Evolutionary conservation across 2,113 vertebrate species (phyloP).

Genomic region (Zootoca vivipara): DNA sequence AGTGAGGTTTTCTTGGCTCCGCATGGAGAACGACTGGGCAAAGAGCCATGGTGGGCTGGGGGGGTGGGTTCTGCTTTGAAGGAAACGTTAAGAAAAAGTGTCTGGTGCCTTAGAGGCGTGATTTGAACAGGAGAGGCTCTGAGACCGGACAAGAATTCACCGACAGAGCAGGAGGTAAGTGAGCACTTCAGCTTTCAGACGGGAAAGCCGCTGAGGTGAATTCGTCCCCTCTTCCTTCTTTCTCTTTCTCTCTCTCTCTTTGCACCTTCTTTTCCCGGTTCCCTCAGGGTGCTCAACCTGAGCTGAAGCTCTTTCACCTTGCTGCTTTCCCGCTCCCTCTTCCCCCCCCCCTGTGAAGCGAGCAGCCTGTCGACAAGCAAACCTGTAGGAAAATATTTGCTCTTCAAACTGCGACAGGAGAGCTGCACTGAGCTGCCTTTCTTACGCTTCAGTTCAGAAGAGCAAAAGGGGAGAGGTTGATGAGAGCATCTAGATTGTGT

Average conservation of each 20-base stretch:
- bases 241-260: background rate
- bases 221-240: background rate
- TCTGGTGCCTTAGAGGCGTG: slow-evolving; percentile 38
- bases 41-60: slow-evolving; percentile 43
- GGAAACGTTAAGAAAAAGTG: slow-evolving; percentile 44
- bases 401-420: background rate
- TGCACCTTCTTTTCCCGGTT: background rate
- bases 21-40: slow-evolving; percentile 48
- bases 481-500: background rate
- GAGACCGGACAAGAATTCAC: slow-evolving; percentile 30
- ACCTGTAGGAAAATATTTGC: slow-evolving; percentile 11
- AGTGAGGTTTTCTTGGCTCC: slow-evolving; percentile 56
- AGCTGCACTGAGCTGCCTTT: background rate
- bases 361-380: background rate
- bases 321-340: background rate
- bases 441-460: background rate
- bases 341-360: background rate
- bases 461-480: background rate
- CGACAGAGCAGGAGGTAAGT: slow-evolving; percentile 28
- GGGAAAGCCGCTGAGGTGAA: background rate
- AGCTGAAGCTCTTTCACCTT: background rate
- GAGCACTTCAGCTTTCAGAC: background rate
- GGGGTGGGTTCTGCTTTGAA: slow-evolving; percentile 42
- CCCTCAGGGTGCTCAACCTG: background rate
- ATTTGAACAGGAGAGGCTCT: slow-evolving; percentile 30